Evolutionary conservation across 2,113 vertebrate species (phyloP), one percentile per base, ranked within the genome.

Genomic region (Odocoileus hemionus): DNA sequence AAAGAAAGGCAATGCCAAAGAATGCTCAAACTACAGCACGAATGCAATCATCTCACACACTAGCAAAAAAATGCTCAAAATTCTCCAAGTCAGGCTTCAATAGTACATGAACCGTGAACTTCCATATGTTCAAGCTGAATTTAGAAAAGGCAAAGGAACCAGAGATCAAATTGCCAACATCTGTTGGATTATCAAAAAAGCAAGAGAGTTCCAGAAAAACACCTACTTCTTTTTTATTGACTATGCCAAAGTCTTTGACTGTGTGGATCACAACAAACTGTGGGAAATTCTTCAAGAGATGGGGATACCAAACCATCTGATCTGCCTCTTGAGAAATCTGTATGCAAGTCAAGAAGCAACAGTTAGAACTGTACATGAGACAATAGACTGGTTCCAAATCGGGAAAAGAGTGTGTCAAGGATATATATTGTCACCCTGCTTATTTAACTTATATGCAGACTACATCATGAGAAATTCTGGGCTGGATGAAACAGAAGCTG

Each of bases 161-260:
- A 70, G 64, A 70, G 21, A 21, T 70, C 17, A 70, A 36, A 36
- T 21, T 70, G 4, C n/a, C n/a, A 70, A 1, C 64, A 70, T 21
- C 64, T 0, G 0, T 1, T 70, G 64, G 17, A 70, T n/a, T 19
- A 23, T 21, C 17, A 36, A 11, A 70, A 36, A 21, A n/a, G 4
- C 1, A n/a, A 67, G 64, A 67, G 64, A 67, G 17, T 67, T 67
- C 33, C 64, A 67, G n/a, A 36, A 67, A 67, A 67, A 21, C 19
- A 36, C 36, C n/a, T 67, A 5, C 17, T 67, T 11, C 16, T 67
- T 36, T 36, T 67, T 67, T 67, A 36, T 36, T 11, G n/a, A 21
- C n/a, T 67, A 36, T 5, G 64, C n/a, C 33, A 36, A 36, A 67
- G 64, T 11, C n/a, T 21, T 21, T 36, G 64, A 67, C 10, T 67